phyloP scores from a whole-genome alignment of 1,140 invertebrate species.

The Prorops nasuta region DNA sequence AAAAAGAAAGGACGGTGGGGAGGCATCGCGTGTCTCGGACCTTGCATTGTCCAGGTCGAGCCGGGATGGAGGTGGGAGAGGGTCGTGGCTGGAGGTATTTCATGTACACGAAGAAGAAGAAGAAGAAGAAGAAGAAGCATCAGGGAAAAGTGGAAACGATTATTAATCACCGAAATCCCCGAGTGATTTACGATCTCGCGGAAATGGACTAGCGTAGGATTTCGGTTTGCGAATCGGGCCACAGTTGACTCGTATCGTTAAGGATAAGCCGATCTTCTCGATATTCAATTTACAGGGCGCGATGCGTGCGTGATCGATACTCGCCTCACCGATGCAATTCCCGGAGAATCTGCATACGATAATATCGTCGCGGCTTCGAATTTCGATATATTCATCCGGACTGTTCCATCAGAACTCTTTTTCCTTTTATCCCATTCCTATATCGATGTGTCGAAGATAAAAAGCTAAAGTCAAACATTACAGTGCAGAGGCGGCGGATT shows the following conservation, averaged over 20 bases:
- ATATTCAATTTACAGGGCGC: constrained; percentile 36
- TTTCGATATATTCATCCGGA: constrained; percentile 23
- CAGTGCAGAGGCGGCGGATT: no score
- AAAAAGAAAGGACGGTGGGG: not conserved
- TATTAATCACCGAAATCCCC: not conserved
- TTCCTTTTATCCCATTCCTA: no score
- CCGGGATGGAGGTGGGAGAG: not conserved
- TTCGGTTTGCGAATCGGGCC: not conserved
- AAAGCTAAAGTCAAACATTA: no score
- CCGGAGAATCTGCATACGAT: constrained; percentile 33
- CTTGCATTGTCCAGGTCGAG: not conserved
- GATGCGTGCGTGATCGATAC: constrained; percentile 33
- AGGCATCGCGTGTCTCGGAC: not conserved
- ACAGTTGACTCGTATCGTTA: constrained; percentile 23
- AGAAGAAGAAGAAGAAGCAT: not conserved
- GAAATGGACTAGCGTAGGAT: not conserved
- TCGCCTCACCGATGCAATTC: constrained; percentile 29
- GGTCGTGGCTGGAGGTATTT: no score
- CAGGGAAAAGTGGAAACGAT: not conserved
- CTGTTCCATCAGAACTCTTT: no score
- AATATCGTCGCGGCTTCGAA: constrained; percentile 26
- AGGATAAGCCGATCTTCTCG: constrained; percentile 36
- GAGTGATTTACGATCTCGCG: not conserved
- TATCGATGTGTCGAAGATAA: no score
- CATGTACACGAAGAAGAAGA: not conserved